A percentile compares a stretch with the other conserved stretches of the same genome.
Evolutionary conservation across 2,113 vertebrate species (phyloP).

Genomic region (Strix aluco): DNA sequence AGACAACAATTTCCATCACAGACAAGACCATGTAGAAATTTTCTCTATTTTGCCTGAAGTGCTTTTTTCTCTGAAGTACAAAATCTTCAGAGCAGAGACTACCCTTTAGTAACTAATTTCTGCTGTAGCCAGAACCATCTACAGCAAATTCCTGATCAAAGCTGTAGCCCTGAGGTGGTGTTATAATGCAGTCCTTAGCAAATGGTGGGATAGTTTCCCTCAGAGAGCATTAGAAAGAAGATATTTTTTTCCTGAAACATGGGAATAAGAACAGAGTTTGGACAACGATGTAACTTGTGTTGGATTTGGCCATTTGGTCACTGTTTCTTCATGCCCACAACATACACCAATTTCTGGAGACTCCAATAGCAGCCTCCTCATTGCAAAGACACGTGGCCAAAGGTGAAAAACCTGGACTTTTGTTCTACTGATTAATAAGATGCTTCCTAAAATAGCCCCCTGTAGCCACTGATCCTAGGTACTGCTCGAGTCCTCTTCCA

Average conservation of each 20-base stretch:
- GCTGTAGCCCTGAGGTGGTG: neutral
- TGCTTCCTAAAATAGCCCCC: neutral
- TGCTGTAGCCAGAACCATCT: neutral
- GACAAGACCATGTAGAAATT: neutral
- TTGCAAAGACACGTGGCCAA: rapidly evolving
- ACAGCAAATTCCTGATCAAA: neutral
- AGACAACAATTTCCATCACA: slow-evolving; percentile 14
- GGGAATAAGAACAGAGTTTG: neutral
- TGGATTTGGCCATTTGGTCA: neutral
- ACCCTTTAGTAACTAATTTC: neutral
- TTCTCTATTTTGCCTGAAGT: neutral
- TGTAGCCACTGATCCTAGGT: neutral
- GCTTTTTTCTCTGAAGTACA: neutral
- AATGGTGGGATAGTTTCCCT: neutral
- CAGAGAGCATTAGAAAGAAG: neutral
- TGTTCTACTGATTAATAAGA: neutral
- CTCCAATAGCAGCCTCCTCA: neutral
- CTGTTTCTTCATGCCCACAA: neutral
- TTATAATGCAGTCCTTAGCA: neutral
- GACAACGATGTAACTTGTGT: neutral
- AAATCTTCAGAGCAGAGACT: neutral
- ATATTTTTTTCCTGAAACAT: neutral
- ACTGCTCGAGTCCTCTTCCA: rapidly evolving
- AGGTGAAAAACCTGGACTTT: neutral
- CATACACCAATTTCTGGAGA: neutral